These are phyloP conservation scores for Procavia capensis DNA, from an alignment of 2,113 vertebrate genomes.

Conservation along the genomic window DNA sequence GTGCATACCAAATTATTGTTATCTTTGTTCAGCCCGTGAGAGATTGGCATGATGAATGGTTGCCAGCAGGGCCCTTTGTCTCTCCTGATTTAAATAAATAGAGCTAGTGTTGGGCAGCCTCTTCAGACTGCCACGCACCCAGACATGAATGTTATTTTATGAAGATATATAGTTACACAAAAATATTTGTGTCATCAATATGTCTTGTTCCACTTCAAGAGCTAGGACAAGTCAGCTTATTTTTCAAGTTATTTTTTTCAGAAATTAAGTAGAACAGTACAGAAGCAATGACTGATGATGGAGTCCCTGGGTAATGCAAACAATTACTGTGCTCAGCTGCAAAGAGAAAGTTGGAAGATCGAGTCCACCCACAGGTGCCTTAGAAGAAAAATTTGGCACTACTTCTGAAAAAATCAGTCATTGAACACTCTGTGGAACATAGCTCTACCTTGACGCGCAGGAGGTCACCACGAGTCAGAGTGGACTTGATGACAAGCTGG, in stretches of 20 bases:
- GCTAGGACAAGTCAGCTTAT: constrained; percentile 28
- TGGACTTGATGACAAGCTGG: not conserved
- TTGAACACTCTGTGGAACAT: too few species aligned
- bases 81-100: constrained; percentile 65
- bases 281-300: constrained; percentile 33
- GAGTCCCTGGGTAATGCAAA: not conserved
- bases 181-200: constrained; percentile 74
- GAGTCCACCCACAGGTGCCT: not conserved
- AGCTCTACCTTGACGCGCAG: not conserved
- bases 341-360: not conserved
- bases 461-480: not conserved
- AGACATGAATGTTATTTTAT: constrained; percentile 71
- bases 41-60: constrained; percentile 2
- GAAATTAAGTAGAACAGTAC: constrained; percentile 14
- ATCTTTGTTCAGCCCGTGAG: constrained; percentile 31
- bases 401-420: not conserved
- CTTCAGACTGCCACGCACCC: constrained; percentile 41
- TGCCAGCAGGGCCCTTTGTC: constrained; percentile 40
- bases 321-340: not conserved
- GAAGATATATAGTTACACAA: constrained; percentile 71
- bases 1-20: constrained; percentile 39
- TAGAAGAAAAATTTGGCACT: not conserved
- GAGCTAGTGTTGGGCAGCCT: constrained; percentile 33
- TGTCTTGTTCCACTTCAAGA: constrained; percentile 69
- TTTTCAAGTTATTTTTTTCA: constrained; percentile 59